Conservation (phyloP, 2,797 vertebrate genomes). For the Atherinosoma microstoma region DNA sequence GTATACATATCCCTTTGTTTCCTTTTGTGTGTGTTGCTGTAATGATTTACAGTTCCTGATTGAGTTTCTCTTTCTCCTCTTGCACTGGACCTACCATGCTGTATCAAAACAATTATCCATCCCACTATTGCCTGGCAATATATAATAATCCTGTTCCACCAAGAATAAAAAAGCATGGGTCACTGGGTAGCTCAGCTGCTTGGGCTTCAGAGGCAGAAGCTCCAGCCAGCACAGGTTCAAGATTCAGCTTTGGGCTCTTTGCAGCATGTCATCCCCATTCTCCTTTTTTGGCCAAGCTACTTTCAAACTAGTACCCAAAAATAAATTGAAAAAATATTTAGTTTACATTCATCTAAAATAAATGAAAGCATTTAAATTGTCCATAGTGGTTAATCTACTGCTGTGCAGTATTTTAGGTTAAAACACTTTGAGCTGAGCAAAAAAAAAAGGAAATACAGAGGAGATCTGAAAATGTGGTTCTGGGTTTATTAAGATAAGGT, state of each 20-base stretch:
- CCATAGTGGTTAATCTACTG: neutral
- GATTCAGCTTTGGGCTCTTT: neutral
- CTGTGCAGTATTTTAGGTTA: constrained; percentile 1
- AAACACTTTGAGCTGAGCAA: neutral
- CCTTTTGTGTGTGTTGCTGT: neutral
- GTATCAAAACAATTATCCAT: neutral
- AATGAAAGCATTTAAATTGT: neutral
- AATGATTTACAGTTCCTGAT: neutral
- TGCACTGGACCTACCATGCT: neutral
- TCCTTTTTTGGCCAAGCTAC: neutral
- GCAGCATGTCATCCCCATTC: neutral
- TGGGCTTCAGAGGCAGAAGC: neutral
- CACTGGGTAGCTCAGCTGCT: neutral
- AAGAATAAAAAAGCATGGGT: neutral
- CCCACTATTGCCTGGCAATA: neutral
- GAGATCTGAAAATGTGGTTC: constrained; percentile 9
- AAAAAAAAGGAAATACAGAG: neutral
- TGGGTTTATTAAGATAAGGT: constrained; percentile 18
- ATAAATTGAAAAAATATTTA: neutral
- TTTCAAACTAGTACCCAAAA: neutral
- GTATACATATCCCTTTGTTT: neutral
- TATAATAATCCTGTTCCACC: neutral
- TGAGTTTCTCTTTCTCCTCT: neutral
- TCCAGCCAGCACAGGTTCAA: neutral
- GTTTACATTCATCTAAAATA: neutral